Evolutionary conservation across 2,113 vertebrate species (phyloP).

Genomic region (Thamnophis sirtalis): DNA sequence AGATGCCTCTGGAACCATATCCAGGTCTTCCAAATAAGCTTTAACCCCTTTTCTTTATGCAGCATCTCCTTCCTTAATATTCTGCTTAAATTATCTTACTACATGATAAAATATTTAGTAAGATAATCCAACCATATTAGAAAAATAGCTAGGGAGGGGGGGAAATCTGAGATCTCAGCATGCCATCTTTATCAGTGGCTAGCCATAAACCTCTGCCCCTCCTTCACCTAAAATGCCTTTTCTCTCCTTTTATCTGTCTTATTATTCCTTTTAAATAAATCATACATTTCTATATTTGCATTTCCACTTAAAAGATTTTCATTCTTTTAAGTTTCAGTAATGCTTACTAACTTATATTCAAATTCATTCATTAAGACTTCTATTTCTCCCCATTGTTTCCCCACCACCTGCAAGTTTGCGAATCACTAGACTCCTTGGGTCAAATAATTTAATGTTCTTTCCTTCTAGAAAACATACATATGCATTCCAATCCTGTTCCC

Average conservation of each 20-base stretch:
- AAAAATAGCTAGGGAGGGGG: neutral
- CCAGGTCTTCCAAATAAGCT: neutral
- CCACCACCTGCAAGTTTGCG: neutral
- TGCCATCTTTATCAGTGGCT: neutral
- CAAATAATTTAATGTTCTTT: neutral
- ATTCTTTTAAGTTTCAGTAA: neutral
- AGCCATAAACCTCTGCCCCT: neutral
- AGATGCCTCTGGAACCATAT: neutral
- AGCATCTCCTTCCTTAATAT: neutral
- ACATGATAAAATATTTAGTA: neutral
- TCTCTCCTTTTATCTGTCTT: neutral
- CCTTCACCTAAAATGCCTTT: neutral
- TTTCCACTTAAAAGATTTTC: neutral
- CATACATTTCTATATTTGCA: neutral
- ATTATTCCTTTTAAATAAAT: neutral
- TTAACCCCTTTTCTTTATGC: neutral
- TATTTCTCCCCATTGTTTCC: neutral
- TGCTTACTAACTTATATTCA: neutral
- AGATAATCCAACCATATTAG: neutral
- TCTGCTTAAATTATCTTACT: neutral
- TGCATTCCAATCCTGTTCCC: neutral
- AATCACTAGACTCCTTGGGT: neutral
- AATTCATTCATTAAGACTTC: neutral
- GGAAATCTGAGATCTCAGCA: neutral
- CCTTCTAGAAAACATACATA: neutral